Evolutionary conservation across 2,888 invertebrate genomes (phyloP), one percentile per base, ranked within the genome.

Genomic region (Papilio demoleus): DNA sequence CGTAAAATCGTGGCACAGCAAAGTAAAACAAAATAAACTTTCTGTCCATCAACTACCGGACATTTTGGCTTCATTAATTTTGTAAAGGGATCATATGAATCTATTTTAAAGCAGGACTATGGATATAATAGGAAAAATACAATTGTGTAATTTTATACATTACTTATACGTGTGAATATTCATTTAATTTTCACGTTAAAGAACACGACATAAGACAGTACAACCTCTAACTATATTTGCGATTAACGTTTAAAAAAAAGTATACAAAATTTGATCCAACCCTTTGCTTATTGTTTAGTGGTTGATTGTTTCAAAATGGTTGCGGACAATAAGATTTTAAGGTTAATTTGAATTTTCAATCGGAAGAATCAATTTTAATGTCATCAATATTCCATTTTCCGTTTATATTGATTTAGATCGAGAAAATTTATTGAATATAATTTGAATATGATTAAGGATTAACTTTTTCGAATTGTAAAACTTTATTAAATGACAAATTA

Each of bases 361-460:
- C 73, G 75, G 76, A 73, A 81, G 81, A 83, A 86, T 85, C 81
- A 85, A 86, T 85, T 85, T 81, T 77, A 77, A 81, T 79, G 77
- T 74, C 82, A 86, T 88, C 85, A 88, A 87, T 87, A 88, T 88
- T 88, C 87, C 84, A 87, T 86, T 88, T 85, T 83, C 81, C 79
- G 80, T 83, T 85, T 83, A 83, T 84, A 81, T 82, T 83, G 81
- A 82, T 81, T 79, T 82, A 80, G 84, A 84, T 84, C 85, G 87
- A 86, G 86, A 84, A 84, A 85, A 86, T 89, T 89, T 88, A 89
- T 89, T 87, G 90, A 88, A 90, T 90, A 90, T 31, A 88, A 88
- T 90, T 90, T 86, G 88, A 88, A 85, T 84, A 80, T 82, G 79
- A 81, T 83, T 81, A 71, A 22, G 14, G 27, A 14, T 65, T 27